Conservation (phyloP, 2,797 vertebrate genomes). For the Propithecus deckenii region DNA sequence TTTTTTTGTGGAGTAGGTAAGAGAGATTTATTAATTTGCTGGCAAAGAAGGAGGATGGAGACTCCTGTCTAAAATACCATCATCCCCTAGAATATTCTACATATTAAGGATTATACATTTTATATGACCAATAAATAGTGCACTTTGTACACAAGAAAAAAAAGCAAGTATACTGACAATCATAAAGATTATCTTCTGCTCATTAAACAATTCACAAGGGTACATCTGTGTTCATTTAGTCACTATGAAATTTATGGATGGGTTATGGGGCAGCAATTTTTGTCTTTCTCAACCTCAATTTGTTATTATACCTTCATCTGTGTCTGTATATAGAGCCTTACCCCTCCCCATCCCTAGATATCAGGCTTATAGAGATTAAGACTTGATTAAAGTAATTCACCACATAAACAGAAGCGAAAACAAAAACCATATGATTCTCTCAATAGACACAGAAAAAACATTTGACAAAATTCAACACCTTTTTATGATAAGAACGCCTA, state of each 20-base stretch:
- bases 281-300: not conserved
- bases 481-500: too few species aligned
- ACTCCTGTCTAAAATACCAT: not conserved
- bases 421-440: too few species aligned
- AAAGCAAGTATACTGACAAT: not conserved
- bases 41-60: not conserved
- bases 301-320: not conserved
- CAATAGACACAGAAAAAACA: too few species aligned
- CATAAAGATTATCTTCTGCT: not conserved
- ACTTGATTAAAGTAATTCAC: too few species aligned
- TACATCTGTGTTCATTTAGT: not conserved
- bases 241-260: not conserved
- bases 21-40: not conserved
- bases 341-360: too few species aligned
- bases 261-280: not conserved
- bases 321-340: not conserved
- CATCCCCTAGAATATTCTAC: not conserved
- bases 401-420: too few species aligned
- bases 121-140: not conserved
- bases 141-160: not conserved
- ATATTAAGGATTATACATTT: not conserved
- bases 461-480: too few species aligned
- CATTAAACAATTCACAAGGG: not conserved
- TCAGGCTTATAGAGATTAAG: not conserved
- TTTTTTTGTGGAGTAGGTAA: not conserved